These are phyloP conservation scores for Caenorhabditis sp. DNA, from an alignment of 2,888 invertebrate genomes.

Conservation along the genomic window DNA sequence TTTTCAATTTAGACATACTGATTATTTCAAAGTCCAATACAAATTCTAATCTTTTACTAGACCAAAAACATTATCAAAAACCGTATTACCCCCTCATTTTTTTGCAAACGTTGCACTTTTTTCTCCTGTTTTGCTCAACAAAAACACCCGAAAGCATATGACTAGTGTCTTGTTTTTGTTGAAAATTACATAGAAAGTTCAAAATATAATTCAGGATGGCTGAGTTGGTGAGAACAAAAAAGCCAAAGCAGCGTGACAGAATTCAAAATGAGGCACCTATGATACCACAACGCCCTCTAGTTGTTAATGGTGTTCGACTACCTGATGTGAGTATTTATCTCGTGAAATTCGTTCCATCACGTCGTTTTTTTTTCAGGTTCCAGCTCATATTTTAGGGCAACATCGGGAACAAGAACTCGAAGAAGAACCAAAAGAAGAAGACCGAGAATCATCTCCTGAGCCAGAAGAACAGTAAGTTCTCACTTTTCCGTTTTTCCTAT, in stretches of 20 bases:
- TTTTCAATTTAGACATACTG: too few relatives aligned
- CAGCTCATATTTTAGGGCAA: conserved; percentile 19
- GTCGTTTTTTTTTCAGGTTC: conserved; percentile 18
- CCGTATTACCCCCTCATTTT: too few relatives aligned
- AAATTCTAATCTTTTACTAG: too few relatives aligned
- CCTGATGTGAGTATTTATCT: conserved; percentile 19
- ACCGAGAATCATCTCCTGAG: conserved; percentile 22
- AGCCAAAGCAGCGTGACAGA: conserved; percentile 29
- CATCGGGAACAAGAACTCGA: conserved; percentile 1
- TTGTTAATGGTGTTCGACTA: conserved; percentile 30
- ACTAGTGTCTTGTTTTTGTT: too few relatives aligned
- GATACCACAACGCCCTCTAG: conserved; percentile 20
- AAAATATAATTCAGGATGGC: conserved; percentile 16
- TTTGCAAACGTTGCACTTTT: background rate
- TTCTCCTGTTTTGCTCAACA: background rate
- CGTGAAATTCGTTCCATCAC: background rate
- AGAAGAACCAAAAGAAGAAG: background rate
- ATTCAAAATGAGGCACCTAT: conserved; percentile 9
- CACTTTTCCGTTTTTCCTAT: background rate
- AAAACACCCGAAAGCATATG: background rate
- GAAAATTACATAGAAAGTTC: conserved; percentile 1
- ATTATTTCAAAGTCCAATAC: too few relatives aligned
- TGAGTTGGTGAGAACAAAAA: conserved; percentile 33
- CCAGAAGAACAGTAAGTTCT: conserved; percentile 38
- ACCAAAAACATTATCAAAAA: too few relatives aligned